A percentile compares a stretch with the other conserved stretches of the same genome.
These are phyloP conservation scores for Neodon shergylaensis DNA, from an alignment of 2,113 vertebrate genomes.

Conservation along the genomic window DNA sequence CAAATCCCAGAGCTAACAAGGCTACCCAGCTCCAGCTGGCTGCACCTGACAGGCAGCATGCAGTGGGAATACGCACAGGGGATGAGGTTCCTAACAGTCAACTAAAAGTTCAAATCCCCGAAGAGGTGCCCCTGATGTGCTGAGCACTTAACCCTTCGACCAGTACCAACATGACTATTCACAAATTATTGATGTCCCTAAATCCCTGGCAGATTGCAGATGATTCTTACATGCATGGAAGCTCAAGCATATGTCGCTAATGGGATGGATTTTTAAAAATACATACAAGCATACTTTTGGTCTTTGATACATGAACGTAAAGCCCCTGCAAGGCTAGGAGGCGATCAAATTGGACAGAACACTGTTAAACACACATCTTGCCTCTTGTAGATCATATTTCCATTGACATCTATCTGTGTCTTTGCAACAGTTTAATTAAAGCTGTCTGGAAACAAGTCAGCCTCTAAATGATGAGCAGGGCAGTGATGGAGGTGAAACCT, in stretches of 20 bases:
- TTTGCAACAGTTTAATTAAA: conserved; percentile 88
- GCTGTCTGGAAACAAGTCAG: conserved; percentile 86
- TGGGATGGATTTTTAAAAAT: conserved; percentile 86
- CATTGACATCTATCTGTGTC: conserved; percentile 90
- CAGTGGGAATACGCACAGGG: conserved; percentile 81
- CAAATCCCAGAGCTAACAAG: conserved; percentile 86
- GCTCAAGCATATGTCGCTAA: conserved; percentile 91
- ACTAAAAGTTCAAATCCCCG: conserved; percentile 85
- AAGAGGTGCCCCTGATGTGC: conserved; percentile 86
- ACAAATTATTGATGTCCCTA: conserved; percentile 93
- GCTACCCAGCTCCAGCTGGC: conserved; percentile 80
- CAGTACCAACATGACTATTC: conserved; percentile 89
- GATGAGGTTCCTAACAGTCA: conserved; percentile 85
- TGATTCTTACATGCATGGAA: conserved; percentile 85
- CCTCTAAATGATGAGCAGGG: conserved; percentile 82
- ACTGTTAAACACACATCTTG: conserved; percentile 88
- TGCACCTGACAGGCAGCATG: conserved; percentile 83
- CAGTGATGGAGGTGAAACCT: conserved; percentile 82
- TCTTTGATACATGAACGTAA: conserved; percentile 82
- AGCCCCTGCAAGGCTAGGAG: conserved; percentile 84
- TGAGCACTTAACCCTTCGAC: conserved; percentile 93
- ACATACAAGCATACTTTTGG: conserved; percentile 82
- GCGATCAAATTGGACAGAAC: conserved; percentile 86
- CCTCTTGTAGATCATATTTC: conserved; percentile 88
- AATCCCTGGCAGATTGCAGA: conserved; percentile 91